Base-by-base conservation (phyloP, 2,888 invertebrate genomes). In the Philhelius pedissequus region DNA sequence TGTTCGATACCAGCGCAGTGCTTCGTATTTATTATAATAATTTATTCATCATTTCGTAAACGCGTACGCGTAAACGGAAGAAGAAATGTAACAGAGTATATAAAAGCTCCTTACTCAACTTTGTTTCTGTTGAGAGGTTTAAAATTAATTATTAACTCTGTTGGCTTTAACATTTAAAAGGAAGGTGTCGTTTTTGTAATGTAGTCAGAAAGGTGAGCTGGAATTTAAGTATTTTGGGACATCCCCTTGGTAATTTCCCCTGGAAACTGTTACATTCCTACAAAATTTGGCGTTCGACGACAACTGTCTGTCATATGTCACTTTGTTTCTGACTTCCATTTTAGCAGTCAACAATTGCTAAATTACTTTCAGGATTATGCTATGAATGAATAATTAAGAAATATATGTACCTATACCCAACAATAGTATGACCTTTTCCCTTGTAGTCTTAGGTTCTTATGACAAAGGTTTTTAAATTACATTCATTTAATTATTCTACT, bases 1-100 rank as follows among this genome's bases (percentile, higher is more conserved):
- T 68, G 69, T 73, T 66, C 77, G 71, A 68, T 71, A 48, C 48
- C 48, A 48, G 48, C 15, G 30, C 48, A 48, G 48, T 11, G 30
- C 15, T 20, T 32, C 20, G 48, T 32, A 35, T 56, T 35, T 56
- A n/a, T n/a, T n/a, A n/a, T 35, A 56, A 35, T 56, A 64, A 43
- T 64, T 64, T 64, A 48, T 64, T 45, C 48, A 64, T 48, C 22
- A 32, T 40, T 25, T 18, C n/a, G 9, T 35, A 7, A 50, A 38
- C 38, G 38, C 38, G 38, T 3, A 38, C n/a, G 35, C 13, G 13
- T 38, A 38, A 58, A 35, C 64, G 64, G 64, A 48, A 48, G 48
- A n/a, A 22, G 22, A 13, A 15, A 43, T 60, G 11, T 60, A 40
- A 11, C 32, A 11, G 15, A 32, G 20, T n/a, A 20, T 22, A 11